phyloP scores from a whole-genome alignment of 2,113 vertebrate species.

The Lampris incognitus region DNA sequence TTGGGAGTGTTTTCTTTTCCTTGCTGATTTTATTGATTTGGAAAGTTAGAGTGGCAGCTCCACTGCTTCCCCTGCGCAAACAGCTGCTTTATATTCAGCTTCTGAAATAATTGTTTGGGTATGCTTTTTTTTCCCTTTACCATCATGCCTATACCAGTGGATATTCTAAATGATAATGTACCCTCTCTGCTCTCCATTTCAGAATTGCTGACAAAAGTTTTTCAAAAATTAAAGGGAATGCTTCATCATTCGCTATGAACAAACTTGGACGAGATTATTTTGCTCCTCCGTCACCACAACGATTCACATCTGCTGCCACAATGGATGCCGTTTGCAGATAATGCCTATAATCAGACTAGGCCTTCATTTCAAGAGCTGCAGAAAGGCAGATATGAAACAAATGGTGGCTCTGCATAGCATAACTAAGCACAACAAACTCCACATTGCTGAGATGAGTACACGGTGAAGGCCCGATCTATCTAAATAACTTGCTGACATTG shows the following conservation, averaged over 20 bases:
- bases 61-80: background rate
- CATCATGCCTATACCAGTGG: constrained; percentile 14
- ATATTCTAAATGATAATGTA: constrained; percentile 2
- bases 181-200: constrained; percentile 1
- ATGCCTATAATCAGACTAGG: constrained; percentile 79
- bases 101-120: constrained; percentile 23
- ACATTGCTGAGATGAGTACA: constrained; percentile 59
- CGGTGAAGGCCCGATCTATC: constrained; percentile 38
- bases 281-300: constrained; percentile 12
- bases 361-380: constrained; percentile 57
- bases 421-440: constrained; percentile 57
- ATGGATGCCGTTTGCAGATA: constrained; percentile 77
- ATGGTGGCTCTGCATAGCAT: constrained; percentile 68
- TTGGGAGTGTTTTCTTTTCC: background rate
- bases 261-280: constrained; percentile 39
- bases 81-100: constrained; percentile 11
- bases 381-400: constrained; percentile 75
- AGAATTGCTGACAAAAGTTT: constrained; percentile 1
- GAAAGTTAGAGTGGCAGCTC: constrained; percentile 28
- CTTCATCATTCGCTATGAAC: constrained; percentile 29
- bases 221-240: constrained; percentile 17
- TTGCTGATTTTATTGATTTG: constrained; percentile 47
- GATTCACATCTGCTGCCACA: constrained; percentile 78
- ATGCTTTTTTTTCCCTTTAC: constrained; percentile 34
- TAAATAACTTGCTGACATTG: constrained; percentile 20